These are phyloP conservation scores for Phrynosoma blainvillii DNA, from an alignment of 2,113 vertebrate species.

Conservation along the genomic window DNA sequence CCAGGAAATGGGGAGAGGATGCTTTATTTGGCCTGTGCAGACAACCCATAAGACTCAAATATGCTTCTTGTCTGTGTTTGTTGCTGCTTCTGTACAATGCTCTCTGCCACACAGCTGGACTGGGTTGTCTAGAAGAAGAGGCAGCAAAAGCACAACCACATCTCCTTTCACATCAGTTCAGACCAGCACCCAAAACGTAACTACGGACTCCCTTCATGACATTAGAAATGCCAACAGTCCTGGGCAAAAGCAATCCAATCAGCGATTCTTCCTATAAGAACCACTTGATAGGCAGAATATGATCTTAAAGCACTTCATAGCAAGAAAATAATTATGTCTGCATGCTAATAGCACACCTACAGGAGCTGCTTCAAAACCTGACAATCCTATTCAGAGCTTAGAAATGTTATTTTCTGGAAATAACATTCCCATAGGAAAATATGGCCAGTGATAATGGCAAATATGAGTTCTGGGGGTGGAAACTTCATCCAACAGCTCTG, in stretches of 20 bases:
- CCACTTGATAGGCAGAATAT: not conserved
- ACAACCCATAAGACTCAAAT: too few species aligned
- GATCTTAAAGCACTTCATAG: too few species aligned
- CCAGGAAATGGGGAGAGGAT: too few species aligned
- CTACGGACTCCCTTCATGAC: too few species aligned
- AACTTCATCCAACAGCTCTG: not conserved
- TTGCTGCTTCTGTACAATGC: not conserved
- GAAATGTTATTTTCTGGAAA: too few species aligned
- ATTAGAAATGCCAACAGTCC: not conserved
- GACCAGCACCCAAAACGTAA: not conserved
- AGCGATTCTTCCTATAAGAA: not conserved
- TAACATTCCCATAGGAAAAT: too few species aligned
- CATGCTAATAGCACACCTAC: not conserved
- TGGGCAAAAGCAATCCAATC: not conserved
- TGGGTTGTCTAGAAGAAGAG: not conserved
- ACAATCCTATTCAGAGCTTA: too few species aligned
- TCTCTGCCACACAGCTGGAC: not conserved
- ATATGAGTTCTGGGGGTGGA: not conserved
- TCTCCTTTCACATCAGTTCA: not conserved
- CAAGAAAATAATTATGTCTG: not conserved
- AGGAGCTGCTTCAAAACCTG: not conserved
- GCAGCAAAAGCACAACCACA: not conserved
- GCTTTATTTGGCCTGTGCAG: too few species aligned
- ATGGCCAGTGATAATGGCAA: too few species aligned
- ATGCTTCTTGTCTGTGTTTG: not conserved